Evolutionary conservation across 2,113 vertebrate genomes (phyloP), one percentile per base, ranked within the genome.

Genomic region (Bambusicola thoracicus): DNA sequence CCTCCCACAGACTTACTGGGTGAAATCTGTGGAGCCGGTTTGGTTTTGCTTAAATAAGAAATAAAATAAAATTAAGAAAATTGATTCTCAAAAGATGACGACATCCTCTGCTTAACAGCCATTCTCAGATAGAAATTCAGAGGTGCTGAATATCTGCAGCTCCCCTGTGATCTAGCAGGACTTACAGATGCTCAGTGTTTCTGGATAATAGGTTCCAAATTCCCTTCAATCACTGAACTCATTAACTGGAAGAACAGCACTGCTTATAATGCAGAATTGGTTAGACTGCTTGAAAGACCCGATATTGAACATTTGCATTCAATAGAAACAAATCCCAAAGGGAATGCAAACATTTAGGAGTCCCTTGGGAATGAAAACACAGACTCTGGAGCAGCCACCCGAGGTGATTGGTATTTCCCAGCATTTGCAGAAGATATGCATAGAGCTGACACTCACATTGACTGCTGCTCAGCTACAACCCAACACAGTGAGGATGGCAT

Each of bases 1-100:
- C 99, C 99, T 90, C 99, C 99, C 67, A 98, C 97, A 40, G 99
- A 99, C 93, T 99, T 99, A 96, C 99, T 99, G 13, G 99, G 99
- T 62, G 99, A 99, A 95, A 99, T 99, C 97, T 99, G 99, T 12
- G 99, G 98, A 34, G 98, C 98, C 8, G 99, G 98, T 97, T 99
- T 99, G 85, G 98, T 98, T 99, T 99, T 99, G 98, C 99, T 99
- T 97, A 90, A 97, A 96, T 95, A 87, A 96, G 97, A 91, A 97
- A 81, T 53, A 95, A 79, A 95, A 91, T 13, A 87, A 90, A 91
- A 96, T 96, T 29, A 95, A 20, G 12, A 29, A 13, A 65, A 44
- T 72, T 70, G 68, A 38, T 79, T 76, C 61, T 73, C 22, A 43
- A 84, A 92, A 92, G 88, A 53, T 41, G 3, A 62, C 29, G 40